Evolutionary conservation across 1,140 invertebrate genomes (phyloP).

Genomic region (Hirudo medicinalis): DNA sequence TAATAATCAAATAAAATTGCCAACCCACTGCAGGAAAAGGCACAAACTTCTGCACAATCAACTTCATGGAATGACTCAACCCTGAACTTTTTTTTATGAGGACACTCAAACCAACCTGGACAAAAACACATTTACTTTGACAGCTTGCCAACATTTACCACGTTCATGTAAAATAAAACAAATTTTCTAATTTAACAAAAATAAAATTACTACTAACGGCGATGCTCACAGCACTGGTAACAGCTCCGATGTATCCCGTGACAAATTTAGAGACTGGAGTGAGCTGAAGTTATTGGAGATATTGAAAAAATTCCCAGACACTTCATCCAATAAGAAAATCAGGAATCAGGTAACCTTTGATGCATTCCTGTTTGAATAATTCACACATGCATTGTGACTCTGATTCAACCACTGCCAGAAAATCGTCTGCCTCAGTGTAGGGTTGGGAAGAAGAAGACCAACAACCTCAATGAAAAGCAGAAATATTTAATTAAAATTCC

Average conservation of each 20-base stretch:
- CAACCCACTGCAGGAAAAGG: conserved; percentile 44
- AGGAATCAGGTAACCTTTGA: conserved; percentile 34
- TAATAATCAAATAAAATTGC: conserved; percentile 20
- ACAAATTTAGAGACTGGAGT: conserved; percentile 41
- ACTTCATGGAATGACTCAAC: conserved; percentile 39
- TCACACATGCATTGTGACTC: conserved; percentile 46
- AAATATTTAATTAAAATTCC: no score
- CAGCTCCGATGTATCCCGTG: conserved; percentile 42
- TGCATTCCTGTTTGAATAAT: conserved; percentile 46
- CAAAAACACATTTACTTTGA: conserved; percentile 22
- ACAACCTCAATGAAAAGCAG: conserved; percentile 35
- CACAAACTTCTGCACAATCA: conserved; percentile 45
- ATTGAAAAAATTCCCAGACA: not conserved
- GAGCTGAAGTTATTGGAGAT: conserved; percentile 31
- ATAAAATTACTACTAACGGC: conserved; percentile 32
- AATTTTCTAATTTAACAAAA: not conserved
- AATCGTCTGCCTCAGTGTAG: conserved; percentile 36
- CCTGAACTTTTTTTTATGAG: conserved; percentile 38
- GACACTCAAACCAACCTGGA: conserved; percentile 37
- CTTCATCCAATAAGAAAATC: no score
- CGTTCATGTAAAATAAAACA: not conserved
- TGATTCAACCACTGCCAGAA: conserved; percentile 49
- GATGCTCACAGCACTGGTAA: conserved; percentile 39
- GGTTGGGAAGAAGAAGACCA: conserved; percentile 45
- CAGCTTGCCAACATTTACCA: not conserved